Evolutionary conservation across 2,888 invertebrate species (phyloP), one percentile per base, ranked within the genome.

Genomic region (Noctua comes): DNA sequence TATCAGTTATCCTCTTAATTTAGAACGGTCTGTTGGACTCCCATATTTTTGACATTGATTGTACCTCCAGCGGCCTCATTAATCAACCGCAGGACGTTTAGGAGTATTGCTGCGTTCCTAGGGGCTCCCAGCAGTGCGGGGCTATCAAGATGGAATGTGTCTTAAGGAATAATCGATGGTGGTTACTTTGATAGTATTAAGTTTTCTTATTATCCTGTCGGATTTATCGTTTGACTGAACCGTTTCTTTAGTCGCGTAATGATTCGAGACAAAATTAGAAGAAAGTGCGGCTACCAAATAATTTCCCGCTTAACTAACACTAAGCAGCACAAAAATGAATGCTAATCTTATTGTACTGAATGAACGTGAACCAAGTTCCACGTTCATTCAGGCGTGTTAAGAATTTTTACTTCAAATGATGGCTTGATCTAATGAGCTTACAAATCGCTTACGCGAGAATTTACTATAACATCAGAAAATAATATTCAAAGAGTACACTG

Each of bases 41-140:
- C 8, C 31, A 27, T 59, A n/a, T 43, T 72, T 66, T 6, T 24
- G 66, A 11, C n/a, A 36, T 43, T 24, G 27, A 24, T 59, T 80
- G 80, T 79, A 79, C 36, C 24, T 46, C 62, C 24, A 16, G 27
- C 11, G n/a, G 13, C 24, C 69, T 83, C 84, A 84, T 84, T 72
- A 84, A 84, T 84, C 84, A 84, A 62, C 74, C 13, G 18, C 24
- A 62, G 40, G 57, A 76, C 62, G n/a, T 79, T 48, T 27, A 65
- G 62, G 27, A 74, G 72, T 65, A 79, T 54, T 71, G 46, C 64
- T 74, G 65, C 43, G 65, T 40, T 77, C 40, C 73, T 73, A 71
- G 54, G 40, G 40, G 43, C 27, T 65, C 43, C 24, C 27, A 27
- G 36, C 1, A 40, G 13, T 13, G 13, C 18, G 31, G n/a, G n/a